Evolutionary conservation across 2,797 vertebrate genomes (phyloP).

Genomic region (Danio tinwini): DNA sequence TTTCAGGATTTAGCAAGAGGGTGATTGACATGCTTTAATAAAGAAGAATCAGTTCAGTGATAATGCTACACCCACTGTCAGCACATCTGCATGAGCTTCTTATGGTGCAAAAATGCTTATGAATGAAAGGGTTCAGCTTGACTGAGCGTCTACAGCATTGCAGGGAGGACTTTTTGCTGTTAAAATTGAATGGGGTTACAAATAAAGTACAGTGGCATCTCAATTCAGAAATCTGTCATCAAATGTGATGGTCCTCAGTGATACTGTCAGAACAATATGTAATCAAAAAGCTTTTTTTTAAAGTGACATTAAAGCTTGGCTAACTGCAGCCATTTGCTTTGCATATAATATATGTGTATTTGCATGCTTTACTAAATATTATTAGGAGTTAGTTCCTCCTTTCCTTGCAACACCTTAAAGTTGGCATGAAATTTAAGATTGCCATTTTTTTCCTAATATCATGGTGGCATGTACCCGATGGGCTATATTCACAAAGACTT

Average conservation of each 20-base stretch:
- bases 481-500: too few relatives aligned
- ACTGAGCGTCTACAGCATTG: conserved; percentile 2
- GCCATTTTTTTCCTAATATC: too few relatives aligned
- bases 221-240: conserved; percentile 27
- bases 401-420: background rate
- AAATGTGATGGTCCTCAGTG: background rate
- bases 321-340: background rate
- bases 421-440: too few relatives aligned
- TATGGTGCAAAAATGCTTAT: conserved; percentile 10
- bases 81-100: conserved; percentile 8
- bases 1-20: conserved; percentile 48
- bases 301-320: background rate
- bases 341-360: background rate
- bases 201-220: background rate
- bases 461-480: too few relatives aligned
- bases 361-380: background rate
- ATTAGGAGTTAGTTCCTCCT: background rate
- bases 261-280: conserved; percentile 9
- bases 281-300: conserved; percentile 1
- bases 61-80: conserved; percentile 25
- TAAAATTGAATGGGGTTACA: background rate
- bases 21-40: conserved; percentile 55
- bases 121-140: conserved; percentile 40
- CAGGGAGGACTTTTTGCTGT: conserved; percentile 2
- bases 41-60: conserved; percentile 36